These are phyloP conservation scores for Diphyllodes magnificus DNA, from an alignment of 2,113 vertebrate species.

Conservation along the genomic window DNA sequence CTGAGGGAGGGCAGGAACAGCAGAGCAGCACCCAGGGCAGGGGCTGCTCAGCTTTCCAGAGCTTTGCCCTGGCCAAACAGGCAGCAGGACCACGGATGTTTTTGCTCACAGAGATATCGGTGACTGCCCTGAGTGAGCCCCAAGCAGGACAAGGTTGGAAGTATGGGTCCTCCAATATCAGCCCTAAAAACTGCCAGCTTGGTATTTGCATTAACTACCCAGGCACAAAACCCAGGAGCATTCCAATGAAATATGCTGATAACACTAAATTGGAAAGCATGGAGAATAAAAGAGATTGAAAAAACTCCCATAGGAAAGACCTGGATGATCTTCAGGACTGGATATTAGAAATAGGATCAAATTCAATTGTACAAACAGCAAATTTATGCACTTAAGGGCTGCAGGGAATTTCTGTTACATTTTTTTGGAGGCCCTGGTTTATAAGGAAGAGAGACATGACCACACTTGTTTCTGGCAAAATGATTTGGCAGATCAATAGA, in stretches of 20 bases:
- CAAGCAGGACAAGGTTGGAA: background rate
- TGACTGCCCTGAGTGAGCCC: background rate
- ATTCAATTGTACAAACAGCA: background rate
- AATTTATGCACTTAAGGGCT: conserved; percentile 31
- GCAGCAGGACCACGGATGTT: background rate
- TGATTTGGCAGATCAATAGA: conserved; percentile 18
- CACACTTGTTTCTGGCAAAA: conserved; percentile 6
- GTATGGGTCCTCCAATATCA: background rate
- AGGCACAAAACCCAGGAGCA: background rate
- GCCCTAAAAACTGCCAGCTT: background rate
- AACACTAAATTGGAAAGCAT: background rate
- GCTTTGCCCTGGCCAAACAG: background rate
- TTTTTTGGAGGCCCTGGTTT: background rate
- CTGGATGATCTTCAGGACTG: background rate
- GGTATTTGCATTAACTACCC: background rate
- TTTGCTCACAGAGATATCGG: background rate
- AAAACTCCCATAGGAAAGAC: background rate
- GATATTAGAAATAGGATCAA: background rate
- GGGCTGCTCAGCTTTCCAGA: background rate
- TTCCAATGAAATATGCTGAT: background rate
- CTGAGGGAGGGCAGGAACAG: background rate
- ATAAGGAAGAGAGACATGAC: background rate
- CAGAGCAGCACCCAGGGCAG: background rate
- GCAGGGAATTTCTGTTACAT: background rate
- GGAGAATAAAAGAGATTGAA: background rate